A percentile compares a stretch with the other conserved stretches of the same genome.
Evolutionary conservation across 2,888 invertebrate species (phyloP).

Genomic region (Imbricaverruca yamaguchii): DNA sequence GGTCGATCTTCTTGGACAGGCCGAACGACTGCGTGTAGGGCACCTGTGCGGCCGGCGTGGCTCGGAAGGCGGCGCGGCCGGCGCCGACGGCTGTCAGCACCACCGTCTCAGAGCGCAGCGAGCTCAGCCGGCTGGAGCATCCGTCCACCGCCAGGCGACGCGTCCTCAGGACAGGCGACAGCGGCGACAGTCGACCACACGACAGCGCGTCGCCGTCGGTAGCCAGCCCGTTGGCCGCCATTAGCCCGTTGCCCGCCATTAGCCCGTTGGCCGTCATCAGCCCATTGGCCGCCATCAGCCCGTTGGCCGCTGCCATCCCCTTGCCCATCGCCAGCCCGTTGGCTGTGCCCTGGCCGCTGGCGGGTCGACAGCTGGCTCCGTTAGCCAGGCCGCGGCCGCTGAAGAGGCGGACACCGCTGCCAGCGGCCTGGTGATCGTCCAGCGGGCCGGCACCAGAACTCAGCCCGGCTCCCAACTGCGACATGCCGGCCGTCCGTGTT

Average conservation of each 20-base stretch:
- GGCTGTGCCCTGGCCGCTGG: too few species aligned
- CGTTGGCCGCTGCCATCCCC: neutral
- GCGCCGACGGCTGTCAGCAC: neutral
- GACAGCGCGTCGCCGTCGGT: too few species aligned
- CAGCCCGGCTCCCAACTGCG: neutral
- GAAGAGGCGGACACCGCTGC: slow-evolving; percentile 21
- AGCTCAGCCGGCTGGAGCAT: neutral
- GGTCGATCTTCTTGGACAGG: slow-evolving; percentile 65
- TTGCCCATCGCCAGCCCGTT: too few species aligned
- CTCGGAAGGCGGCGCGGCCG: neutral
- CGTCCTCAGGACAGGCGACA: slow-evolving; percentile 41
- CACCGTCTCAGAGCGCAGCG: neutral
- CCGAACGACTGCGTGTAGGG: slow-evolving; percentile 68
- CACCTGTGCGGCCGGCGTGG: slow-evolving; percentile 64
- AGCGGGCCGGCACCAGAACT: neutral
- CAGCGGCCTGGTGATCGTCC: neutral
- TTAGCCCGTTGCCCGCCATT: too few species aligned
- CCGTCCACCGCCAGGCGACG: slow-evolving; percentile 48
- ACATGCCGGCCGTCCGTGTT: neutral
- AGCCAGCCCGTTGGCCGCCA: too few species aligned
- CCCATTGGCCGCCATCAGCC: too few species aligned
- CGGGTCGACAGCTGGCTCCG: slow-evolving; percentile 42
- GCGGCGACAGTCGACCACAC: slow-evolving; percentile 44
- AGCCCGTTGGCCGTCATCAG: too few species aligned
- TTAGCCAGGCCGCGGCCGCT: slow-evolving; percentile 16